phyloP scores from a whole-genome alignment of 2,797 vertebrate genomes.

The Pseudochirops cupreus region DNA sequence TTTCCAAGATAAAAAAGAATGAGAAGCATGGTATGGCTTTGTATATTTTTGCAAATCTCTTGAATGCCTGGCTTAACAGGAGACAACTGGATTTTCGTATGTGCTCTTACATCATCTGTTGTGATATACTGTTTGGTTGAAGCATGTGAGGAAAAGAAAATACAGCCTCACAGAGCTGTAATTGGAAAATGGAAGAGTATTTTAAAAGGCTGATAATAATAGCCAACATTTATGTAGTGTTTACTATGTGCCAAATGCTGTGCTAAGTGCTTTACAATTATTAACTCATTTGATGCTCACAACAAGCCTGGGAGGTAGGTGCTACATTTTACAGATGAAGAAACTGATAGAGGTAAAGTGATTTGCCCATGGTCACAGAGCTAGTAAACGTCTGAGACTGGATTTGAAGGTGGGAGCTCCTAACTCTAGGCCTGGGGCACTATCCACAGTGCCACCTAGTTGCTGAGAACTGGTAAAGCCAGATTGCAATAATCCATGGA shows the following conservation, averaged over 20 bases:
- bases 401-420: neutral
- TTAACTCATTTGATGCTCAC: too few relatives aligned
- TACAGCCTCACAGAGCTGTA: neutral
- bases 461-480: neutral
- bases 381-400: neutral
- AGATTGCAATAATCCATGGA: neutral
- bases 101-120: neutral
- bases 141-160: neutral
- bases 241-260: too few relatives aligned
- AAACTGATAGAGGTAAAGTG: neutral
- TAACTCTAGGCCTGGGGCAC: neutral
- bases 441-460: neutral
- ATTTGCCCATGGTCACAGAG: neutral
- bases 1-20: neutral
- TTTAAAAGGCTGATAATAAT: neutral
- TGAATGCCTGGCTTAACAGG: neutral
- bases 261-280: neutral
- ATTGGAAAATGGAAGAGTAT: neutral
- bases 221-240: neutral
- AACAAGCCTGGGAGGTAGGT: neutral
- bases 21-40: neutral
- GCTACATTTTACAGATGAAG: neutral
- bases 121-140: neutral
- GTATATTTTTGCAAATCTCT: neutral
- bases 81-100: neutral